These are phyloP conservation scores for Actinostola sp. DNA, from an alignment of 92 coral and sea anemone genomes.

Conservation along the genomic window DNA sequence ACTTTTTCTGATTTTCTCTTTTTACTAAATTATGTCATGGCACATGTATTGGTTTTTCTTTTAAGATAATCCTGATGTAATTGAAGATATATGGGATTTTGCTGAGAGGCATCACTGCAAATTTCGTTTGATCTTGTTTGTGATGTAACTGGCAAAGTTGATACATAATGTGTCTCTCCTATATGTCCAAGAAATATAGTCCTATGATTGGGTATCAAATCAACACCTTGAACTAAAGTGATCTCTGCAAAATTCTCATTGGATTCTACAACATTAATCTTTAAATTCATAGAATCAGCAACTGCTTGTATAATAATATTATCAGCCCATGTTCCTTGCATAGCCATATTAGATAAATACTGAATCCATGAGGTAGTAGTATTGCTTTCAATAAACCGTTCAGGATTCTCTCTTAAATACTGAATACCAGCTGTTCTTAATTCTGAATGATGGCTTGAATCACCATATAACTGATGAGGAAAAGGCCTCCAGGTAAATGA, in stretches of 20 bases:
- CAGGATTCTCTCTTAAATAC: constrained; percentile 55
- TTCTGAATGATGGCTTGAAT: constrained; percentile 52
- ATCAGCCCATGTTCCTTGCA: constrained; percentile 63
- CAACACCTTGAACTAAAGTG: constrained; percentile 24
- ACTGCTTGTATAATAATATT: constrained; percentile 41
- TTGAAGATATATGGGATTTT: too few relatives aligned
- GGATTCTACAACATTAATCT: constrained; percentile 22
- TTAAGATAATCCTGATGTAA: too few relatives aligned
- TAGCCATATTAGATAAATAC: constrained; percentile 45
- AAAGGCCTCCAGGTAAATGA: neutral
- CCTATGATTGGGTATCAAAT: constrained; percentile 20
- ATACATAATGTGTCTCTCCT: constrained; percentile 41
- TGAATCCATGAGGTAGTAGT: constrained; percentile 44
- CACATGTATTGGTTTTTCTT: too few relatives aligned
- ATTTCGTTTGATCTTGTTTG: neutral
- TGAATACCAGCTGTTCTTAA: constrained; percentile 44
- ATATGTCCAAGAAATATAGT: constrained; percentile 42
- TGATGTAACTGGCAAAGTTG: constrained; percentile 21
- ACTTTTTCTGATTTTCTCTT: too few relatives aligned
- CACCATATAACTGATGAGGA: constrained; percentile 55
- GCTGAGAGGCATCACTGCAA: too few relatives aligned
- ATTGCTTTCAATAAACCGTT: constrained; percentile 59
- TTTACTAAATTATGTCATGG: too few relatives aligned
- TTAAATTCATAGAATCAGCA: constrained; percentile 34
- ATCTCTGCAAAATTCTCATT: constrained; percentile 6